These are phyloP conservation scores for Melanerpes formicivorus DNA, from an alignment of 2,113 vertebrate species.

Conservation along the genomic window DNA sequence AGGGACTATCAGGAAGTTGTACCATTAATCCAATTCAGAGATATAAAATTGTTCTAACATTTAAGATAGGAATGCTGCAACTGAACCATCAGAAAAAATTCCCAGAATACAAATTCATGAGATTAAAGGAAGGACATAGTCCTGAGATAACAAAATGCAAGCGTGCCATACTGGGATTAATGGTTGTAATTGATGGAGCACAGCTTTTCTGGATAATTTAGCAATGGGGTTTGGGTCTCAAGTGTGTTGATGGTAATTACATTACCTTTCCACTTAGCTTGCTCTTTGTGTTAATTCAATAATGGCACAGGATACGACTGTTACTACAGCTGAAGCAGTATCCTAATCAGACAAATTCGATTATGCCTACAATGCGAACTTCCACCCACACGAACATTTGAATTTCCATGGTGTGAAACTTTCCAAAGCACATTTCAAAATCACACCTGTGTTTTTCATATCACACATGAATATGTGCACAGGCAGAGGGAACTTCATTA, in stretches of 20 bases:
- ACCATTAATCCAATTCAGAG: not conserved
- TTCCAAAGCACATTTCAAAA: not conserved
- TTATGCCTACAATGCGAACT: not conserved
- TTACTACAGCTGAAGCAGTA: not conserved
- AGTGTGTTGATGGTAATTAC: not conserved
- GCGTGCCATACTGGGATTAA: not conserved
- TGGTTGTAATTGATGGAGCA: not conserved
- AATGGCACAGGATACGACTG: not conserved
- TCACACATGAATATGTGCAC: not conserved
- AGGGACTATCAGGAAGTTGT: not conserved
- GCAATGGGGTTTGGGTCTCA: not conserved
- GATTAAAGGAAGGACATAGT: not conserved
- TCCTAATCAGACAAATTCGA: conserved; percentile 20
- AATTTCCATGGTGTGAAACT: not conserved
- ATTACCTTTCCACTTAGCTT: not conserved
- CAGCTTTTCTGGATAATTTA: not conserved
- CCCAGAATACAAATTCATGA: not conserved
- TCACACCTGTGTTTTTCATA: not conserved
- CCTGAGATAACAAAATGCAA: not conserved
- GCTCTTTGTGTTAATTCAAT: conserved; percentile 36
- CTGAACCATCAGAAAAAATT: not conserved
- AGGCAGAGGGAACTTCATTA: not conserved
- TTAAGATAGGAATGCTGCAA: not conserved
- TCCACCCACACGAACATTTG: not conserved
- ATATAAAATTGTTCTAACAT: not conserved